Percentiles rank a stretch among this genome's conserved stretches.
Conservation (phyloP, 1,140 invertebrate genomes). For the Caenorhabditis remanei region DNA sequence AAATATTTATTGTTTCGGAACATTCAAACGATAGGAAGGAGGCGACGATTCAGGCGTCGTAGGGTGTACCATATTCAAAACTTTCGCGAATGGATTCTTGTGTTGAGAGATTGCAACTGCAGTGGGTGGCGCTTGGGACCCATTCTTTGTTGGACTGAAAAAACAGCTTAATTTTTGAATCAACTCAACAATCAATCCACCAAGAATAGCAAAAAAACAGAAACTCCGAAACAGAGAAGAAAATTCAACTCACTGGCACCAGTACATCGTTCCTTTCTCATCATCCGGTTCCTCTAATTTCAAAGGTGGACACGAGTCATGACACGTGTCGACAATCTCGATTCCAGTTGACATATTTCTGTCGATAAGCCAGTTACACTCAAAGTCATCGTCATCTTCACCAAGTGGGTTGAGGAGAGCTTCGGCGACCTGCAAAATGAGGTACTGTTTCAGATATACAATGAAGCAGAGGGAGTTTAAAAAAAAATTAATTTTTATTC, state of each 20-base stretch:
- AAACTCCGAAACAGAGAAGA: background rate
- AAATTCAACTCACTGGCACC: conserved; percentile 37
- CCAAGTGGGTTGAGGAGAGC: conserved; percentile 80
- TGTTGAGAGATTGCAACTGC: conserved; percentile 30
- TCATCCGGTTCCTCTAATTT: conserved; percentile 37
- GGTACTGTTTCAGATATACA: background rate
- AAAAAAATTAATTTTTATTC: too few relatives aligned
- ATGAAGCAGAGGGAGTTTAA: background rate
- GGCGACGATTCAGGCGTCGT: background rate
- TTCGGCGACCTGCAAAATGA: conserved; percentile 78
- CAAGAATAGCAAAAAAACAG: too few relatives aligned
- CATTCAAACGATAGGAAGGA: background rate
- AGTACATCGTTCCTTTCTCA: conserved; percentile 35
- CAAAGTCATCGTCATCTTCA: conserved; percentile 80
- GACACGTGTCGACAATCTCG: conserved; percentile 40
- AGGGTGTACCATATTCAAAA: conserved; percentile 16
- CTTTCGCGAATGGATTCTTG: conserved; percentile 11
- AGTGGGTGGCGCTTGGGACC: conserved; percentile 2
- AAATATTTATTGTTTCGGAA: background rate
- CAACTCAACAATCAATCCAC: too few relatives aligned
- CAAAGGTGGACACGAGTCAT: conserved; percentile 33
- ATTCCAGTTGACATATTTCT: conserved; percentile 79
- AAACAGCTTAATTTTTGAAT: too few relatives aligned
- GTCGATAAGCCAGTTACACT: conserved; percentile 84
- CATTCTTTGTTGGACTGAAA: conserved; percentile 40